These are phyloP conservation scores for Aleiodes testaceus DNA, from an alignment of 2,888 invertebrate species.

Conservation along the genomic window DNA sequence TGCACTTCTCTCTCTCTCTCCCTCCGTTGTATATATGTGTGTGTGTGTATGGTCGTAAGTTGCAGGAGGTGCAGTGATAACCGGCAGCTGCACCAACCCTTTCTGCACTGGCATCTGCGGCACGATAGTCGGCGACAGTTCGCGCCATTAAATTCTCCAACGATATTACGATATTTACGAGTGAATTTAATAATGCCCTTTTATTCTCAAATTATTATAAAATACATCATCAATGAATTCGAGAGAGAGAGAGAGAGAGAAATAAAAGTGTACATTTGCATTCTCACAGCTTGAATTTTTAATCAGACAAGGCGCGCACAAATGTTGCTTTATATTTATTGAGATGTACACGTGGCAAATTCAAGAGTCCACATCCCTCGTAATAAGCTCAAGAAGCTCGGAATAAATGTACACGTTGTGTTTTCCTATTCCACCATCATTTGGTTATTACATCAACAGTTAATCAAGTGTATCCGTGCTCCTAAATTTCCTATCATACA, in stretches of 20 bases:
- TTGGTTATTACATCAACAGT: slow-evolving; percentile 17
- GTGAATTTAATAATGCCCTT: slow-evolving; percentile 8
- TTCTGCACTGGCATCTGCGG: slow-evolving; percentile 55
- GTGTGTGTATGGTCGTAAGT: slow-evolving; percentile 41
- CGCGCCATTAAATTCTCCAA: slow-evolving; percentile 54
- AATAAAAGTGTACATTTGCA: background rate
- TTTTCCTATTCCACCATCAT: slow-evolving; percentile 21
- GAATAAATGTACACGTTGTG: slow-evolving; percentile 5
- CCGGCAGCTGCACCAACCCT: slow-evolving; percentile 65
- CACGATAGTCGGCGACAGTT: slow-evolving; percentile 58
- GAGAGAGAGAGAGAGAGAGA: too few relatives aligned
- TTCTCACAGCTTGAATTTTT: background rate
- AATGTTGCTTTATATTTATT: background rate
- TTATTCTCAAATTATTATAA: background rate
- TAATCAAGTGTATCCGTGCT: slow-evolving; percentile 23
- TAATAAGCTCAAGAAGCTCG: slow-evolving; percentile 7
- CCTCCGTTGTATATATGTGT: background rate
- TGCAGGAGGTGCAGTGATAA: slow-evolving; percentile 62
- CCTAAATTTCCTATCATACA: slow-evolving; percentile 41
- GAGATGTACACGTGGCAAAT: background rate
- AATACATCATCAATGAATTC: slow-evolving; percentile 2
- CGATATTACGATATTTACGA: slow-evolving; percentile 41
- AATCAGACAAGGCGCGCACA: too few relatives aligned
- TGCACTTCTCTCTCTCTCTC: too few relatives aligned
- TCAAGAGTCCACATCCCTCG: background rate